Evolutionary conservation across 2,888 invertebrate species (phyloP).

Genomic region (Cosmia pyralina): DNA sequence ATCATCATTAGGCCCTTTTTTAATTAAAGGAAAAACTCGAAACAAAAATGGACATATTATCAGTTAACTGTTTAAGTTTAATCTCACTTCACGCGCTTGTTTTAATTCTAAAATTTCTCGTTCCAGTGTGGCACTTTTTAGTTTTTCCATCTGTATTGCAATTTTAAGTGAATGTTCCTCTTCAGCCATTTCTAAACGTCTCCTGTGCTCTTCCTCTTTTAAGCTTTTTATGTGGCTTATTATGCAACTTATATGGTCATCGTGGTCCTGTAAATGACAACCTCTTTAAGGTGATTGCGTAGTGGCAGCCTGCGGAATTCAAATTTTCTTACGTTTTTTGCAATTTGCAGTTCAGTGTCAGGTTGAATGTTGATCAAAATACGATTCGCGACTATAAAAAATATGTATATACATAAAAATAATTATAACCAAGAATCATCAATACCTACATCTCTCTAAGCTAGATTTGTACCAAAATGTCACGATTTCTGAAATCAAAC

Average conservation of each 20-base stretch:
- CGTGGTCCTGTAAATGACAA: conserved; percentile 17
- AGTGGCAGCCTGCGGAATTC: no score
- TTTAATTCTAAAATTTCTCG: conserved; percentile 37
- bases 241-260: conserved; percentile 16
- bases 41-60: neutral
- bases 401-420: no score
- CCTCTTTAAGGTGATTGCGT: neutral
- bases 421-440: no score
- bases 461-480: no score
- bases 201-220: conserved; percentile 32
- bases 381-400: no score
- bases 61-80: conserved; percentile 7
- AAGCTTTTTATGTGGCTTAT: conserved; percentile 21
- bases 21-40: neutral
- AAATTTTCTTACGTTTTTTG: no score
- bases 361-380: no score
- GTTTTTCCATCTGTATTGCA: conserved; percentile 25
- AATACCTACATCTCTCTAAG: no score
- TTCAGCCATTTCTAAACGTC: conserved; percentile 41
- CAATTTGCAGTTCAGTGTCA: no score
- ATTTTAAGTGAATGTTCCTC: conserved; percentile 40
- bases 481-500: no score
- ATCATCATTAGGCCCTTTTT: neutral
- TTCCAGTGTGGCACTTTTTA: conserved; percentile 34
- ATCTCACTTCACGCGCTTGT: conserved; percentile 12